Base-by-base conservation (phyloP, 2,888 invertebrate genomes). In the Calameuta idolon region DNA sequence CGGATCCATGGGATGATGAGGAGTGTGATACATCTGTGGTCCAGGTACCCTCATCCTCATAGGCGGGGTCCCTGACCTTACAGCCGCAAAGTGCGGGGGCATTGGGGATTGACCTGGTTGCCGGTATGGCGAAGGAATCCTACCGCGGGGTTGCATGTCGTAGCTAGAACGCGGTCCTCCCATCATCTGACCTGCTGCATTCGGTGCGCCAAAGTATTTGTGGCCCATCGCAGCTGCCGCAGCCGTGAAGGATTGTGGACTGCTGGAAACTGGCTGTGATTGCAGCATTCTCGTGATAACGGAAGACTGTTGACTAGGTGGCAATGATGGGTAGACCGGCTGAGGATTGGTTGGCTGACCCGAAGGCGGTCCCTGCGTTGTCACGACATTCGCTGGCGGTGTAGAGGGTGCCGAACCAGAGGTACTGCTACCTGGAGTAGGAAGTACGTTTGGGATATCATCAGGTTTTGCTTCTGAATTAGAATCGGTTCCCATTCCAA, bases 211-310 rank as follows among this genome's bases (percentile, higher is more conserved):
- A 77, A 92, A 92, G 76, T 92, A 92, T 79, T 92, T 92, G 80
- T 91, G 91, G 3, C 92, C 91, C 91, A 92, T 92, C 1, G 92
- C 90, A 0, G 90, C 89, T 4, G 92, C 91, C 1, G 91, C 91
- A 1, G 91, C 90, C 34, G 91, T 89, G 76, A 92, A 92, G 3
- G 91, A 90, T 73, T 91, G 91, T n/a, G 89, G 89, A 30, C 87
- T 82, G 35, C 83, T 87, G 69, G 88, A 86, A 0, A 91, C 89
- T 1, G 92, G 91, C 81, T 92, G 93, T 1, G 92, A 90, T 83
- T 94, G 94, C 73, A 94, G 92, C 94, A 95, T 94, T 83, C 94
- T 92, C 12, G 94, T 94, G 74, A 95, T 94, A 11, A 95, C 94
- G 69, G 94, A 94, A 80, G 91, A 91, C 85, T 90, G 91, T 82